These are phyloP conservation scores for Metallyticus violacea DNA, from an alignment of 2,888 invertebrate species.

Conservation along the genomic window DNA sequence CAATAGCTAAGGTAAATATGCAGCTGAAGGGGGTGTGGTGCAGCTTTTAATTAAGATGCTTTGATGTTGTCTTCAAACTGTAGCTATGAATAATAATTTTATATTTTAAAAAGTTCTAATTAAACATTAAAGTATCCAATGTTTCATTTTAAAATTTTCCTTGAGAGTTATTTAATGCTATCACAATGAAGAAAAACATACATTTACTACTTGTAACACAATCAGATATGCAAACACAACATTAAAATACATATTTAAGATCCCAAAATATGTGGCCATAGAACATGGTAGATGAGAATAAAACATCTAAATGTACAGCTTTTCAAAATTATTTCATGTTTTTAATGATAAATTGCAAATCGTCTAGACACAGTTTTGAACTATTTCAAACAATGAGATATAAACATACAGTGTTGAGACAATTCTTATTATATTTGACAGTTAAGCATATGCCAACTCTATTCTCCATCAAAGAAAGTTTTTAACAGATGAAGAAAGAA, in stretches of 20 bases:
- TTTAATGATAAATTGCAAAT: neutral
- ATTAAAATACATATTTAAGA: neutral
- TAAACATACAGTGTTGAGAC: neutral
- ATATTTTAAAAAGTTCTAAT: too few species aligned
- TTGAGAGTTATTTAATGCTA: neutral
- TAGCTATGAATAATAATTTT: too few species aligned
- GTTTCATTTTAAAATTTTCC: neutral
- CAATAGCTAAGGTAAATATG: too few species aligned
- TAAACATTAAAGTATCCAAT: too few species aligned
- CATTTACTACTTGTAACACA: neutral
- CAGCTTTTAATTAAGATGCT: too few species aligned
- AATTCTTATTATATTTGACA: neutral
- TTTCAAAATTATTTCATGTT: neutral
- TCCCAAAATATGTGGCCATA: neutral
- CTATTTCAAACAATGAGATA: neutral
- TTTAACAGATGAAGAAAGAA: neutral
- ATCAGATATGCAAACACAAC: neutral
- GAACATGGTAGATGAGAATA: neutral
- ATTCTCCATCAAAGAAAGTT: too few species aligned
- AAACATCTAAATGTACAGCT: neutral
- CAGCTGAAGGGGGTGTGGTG: too few species aligned
- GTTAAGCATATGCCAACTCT: neutral
- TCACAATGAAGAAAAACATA: neutral
- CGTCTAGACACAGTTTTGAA: neutral
- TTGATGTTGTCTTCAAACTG: too few species aligned